These are phyloP conservation scores for Ornithoptera priamus DNA, from an alignment of 2,888 invertebrate genomes.

Conservation along the genomic window DNA sequence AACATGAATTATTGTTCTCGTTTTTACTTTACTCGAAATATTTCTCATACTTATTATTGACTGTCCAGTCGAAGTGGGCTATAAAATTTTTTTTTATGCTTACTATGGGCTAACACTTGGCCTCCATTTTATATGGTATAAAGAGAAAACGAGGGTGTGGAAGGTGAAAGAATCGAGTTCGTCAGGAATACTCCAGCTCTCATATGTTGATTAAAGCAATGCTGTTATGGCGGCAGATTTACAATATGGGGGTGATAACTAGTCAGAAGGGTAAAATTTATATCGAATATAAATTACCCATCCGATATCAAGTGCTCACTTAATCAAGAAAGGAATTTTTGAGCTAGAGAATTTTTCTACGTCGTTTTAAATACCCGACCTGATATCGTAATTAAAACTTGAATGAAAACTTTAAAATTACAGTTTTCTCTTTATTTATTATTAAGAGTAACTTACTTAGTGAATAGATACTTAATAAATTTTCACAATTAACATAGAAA, in stretches of 20 bases:
- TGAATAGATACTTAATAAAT: background rate
- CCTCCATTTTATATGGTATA: no score
- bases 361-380: background rate
- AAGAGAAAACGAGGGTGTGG: no score
- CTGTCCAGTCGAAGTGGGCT: background rate
- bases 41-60: background rate
- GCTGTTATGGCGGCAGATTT: no score
- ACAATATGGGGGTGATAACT: no score
- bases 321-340: background rate
- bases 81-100: no score
- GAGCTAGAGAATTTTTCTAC: background rate
- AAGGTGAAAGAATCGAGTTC: no score
- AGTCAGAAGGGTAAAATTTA: no score
- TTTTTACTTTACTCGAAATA: background rate
- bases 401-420: background rate
- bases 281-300: background rate
- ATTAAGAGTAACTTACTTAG: background rate
- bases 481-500: background rate
- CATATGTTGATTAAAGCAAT: no score
- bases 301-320: background rate
- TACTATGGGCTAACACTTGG: no score
- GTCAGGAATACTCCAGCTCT: no score
- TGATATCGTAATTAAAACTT: background rate
- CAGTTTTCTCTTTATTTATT: background rate
- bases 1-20: background rate